Conservation (phyloP, 2,113 vertebrate species). For the Hemiscyllium ocellatum region DNA sequence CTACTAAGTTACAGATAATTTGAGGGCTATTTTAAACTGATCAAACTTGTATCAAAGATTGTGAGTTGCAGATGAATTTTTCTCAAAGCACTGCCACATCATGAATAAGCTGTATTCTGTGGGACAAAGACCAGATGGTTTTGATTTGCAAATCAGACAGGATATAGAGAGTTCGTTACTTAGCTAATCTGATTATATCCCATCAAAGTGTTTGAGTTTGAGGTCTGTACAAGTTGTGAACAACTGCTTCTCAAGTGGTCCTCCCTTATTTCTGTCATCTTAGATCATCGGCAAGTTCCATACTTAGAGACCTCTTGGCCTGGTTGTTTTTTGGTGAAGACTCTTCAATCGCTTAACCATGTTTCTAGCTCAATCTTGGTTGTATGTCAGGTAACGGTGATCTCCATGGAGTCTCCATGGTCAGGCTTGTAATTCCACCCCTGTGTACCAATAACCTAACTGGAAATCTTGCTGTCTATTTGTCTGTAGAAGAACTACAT, state of each 20-base stretch:
- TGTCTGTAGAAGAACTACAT: background rate
- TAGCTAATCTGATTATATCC: background rate
- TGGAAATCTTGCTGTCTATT: background rate
- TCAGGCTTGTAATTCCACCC: background rate
- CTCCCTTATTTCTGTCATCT: no score
- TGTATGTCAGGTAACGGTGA: background rate
- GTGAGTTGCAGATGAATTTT: background rate
- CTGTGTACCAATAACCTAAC: background rate
- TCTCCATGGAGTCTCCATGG: background rate
- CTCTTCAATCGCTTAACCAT: no score
- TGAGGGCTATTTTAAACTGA: background rate
- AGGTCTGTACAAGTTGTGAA: background rate
- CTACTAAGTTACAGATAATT: background rate
- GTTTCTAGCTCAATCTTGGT: background rate
- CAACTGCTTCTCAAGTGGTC: background rate
- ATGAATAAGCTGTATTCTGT: background rate
- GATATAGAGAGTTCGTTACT: background rate
- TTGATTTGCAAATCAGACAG: background rate
- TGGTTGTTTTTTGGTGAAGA: background rate
- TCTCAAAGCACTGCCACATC: background rate
- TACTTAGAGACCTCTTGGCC: background rate
- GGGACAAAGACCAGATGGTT: background rate
- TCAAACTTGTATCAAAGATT: background rate
- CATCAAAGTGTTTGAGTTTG: background rate
- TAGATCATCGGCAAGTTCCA: no score